Evolutionary conservation across 2,888 invertebrate genomes (phyloP).

Genomic region (Mallateleia sp.): DNA sequence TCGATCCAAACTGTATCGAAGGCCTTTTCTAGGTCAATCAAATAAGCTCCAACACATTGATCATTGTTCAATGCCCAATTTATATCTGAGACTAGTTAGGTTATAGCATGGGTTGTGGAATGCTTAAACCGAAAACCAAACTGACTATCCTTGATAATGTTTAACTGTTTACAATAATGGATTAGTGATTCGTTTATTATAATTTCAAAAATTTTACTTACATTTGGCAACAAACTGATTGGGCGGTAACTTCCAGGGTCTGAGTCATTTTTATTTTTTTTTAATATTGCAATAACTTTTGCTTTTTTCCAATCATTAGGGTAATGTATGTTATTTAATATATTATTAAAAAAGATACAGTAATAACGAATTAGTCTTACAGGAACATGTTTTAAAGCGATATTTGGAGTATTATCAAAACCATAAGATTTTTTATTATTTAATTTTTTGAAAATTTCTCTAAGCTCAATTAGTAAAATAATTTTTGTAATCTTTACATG

Average conservation of each 20-base stretch:
- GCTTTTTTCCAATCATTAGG: slow-evolving; percentile 68
- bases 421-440: slow-evolving; percentile 72
- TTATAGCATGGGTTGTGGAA: slow-evolving; percentile 77
- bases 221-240: slow-evolving; percentile 54
- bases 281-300: slow-evolving; percentile 45
- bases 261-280: slow-evolving; percentile 49
- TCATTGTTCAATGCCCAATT: slow-evolving; percentile 36
- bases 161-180: slow-evolving; percentile 25
- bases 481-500: background rate
- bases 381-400: slow-evolving; percentile 69
- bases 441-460: slow-evolving; percentile 5
- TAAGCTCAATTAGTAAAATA: background rate
- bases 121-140: slow-evolving; percentile 76
- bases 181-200: slow-evolving; percentile 55
- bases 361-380: slow-evolving; percentile 11
- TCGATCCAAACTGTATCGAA: slow-evolving; percentile 61
- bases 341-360: slow-evolving; percentile 71
- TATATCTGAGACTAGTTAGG: slow-evolving; percentile 68
- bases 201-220: slow-evolving; percentile 64
- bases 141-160: slow-evolving; percentile 72
- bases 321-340: slow-evolving; percentile 51
- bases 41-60: slow-evolving; percentile 60
- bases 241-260: slow-evolving; percentile 56
- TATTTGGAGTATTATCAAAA: slow-evolving; percentile 62
- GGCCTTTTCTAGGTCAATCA: slow-evolving; percentile 51